These are phyloP conservation scores for Xanthostigma xanthostigma DNA, from an alignment of 2,888 invertebrate genomes.

Conservation along the genomic window DNA sequence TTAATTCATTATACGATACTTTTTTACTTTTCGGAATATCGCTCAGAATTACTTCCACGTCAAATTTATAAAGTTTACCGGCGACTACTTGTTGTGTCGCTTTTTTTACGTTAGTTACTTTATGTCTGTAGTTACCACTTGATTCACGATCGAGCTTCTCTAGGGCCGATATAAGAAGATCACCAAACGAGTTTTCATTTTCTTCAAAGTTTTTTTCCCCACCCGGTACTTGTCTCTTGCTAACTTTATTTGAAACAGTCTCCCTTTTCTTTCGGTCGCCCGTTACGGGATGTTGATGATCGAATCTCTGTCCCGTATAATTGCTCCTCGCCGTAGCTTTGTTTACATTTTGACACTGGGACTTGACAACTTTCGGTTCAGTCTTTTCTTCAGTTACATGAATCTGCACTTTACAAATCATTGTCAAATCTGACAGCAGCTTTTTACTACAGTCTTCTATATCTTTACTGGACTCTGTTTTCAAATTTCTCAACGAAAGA, in stretches of 20 bases:
- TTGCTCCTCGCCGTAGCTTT: slow-evolving; percentile 13
- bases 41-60: slow-evolving; percentile 39
- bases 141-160: slow-evolving; percentile 16
- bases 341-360: slow-evolving; percentile 32
- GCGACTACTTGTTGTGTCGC: slow-evolving; percentile 36
- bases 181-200: background rate
- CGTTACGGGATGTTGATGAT: too few species aligned
- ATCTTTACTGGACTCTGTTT: slow-evolving; percentile 6
- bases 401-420: slow-evolving; percentile 39
- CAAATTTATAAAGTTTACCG: slow-evolving; percentile 39
- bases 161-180: slow-evolving; percentile 9
- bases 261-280: too few species aligned
- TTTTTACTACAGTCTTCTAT: slow-evolving; percentile 19
- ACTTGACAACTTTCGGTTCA: slow-evolving; percentile 31
- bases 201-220: background rate
- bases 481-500: slow-evolving; percentile 3
- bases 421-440: slow-evolving; percentile 23
- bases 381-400: slow-evolving; percentile 27
- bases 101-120: slow-evolving; percentile 29
- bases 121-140: slow-evolving; percentile 15
- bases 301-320: background rate
- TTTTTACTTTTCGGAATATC: slow-evolving; percentile 29
- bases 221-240: background rate
- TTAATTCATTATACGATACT: background rate
- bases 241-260: too few species aligned